phyloP scores from a whole-genome alignment of 1,140 invertebrate genomes.

The Bombus haemorrhoidalis region DNA sequence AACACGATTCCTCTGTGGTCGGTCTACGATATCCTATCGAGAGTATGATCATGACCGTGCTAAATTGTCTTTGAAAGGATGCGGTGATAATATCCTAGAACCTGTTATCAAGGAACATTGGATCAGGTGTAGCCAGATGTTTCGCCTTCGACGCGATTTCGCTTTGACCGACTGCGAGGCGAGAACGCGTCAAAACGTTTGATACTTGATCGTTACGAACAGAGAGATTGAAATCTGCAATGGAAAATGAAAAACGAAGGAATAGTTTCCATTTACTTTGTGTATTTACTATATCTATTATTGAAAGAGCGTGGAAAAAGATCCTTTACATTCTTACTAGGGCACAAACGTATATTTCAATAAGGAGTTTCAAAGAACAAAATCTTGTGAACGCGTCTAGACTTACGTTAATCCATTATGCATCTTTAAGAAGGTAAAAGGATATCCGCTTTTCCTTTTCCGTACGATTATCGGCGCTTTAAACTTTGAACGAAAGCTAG shows the following conservation, averaged over 20 bases:
- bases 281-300: not conserved
- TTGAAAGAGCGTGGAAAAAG: rapidly evolving
- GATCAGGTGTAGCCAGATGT: not conserved
- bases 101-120: not conserved
- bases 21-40: constrained; percentile 1
- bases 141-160: not conserved
- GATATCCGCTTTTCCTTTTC: not conserved
- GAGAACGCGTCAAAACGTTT: not conserved
- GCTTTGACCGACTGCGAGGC: not conserved
- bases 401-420: too few relatives aligned
- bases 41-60: not conserved
- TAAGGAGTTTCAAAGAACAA: not conserved
- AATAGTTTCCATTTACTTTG: not conserved
- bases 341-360: too few relatives aligned
- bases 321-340: too few relatives aligned
- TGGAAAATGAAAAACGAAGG: not conserved
- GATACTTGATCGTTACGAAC: not conserved
- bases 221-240: not conserved
- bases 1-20: constrained; percentile 19
- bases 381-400: not conserved
- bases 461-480: not conserved
- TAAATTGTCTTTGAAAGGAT: constrained; percentile 8
- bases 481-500: constrained; percentile 13
- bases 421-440: not conserved
- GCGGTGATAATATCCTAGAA: constrained; percentile 8